Evolutionary conservation across 2,797 vertebrate species (phyloP).

Genomic region (Graptemys geographica): DNA sequence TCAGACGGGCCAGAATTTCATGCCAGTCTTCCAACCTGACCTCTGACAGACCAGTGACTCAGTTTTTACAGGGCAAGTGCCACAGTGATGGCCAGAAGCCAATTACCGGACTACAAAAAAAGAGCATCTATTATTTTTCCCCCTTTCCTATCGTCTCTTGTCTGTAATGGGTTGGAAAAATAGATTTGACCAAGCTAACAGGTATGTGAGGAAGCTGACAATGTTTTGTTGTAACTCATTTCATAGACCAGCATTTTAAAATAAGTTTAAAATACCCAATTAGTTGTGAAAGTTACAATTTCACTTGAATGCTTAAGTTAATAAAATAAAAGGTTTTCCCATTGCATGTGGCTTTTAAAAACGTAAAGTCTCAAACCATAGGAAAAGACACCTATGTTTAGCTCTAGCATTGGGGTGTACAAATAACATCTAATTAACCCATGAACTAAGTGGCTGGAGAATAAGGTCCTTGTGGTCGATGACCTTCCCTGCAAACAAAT

Average conservation of each 20-base stretch:
- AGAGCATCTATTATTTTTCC: not conserved
- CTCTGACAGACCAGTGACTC: not conserved
- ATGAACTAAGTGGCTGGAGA: not conserved
- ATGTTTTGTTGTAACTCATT: not conserved
- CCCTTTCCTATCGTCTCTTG: not conserved
- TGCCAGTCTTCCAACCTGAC: not conserved
- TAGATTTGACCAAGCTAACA: not conserved
- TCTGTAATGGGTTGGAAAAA: not conserved
- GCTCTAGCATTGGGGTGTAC: not conserved
- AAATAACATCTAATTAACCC: not conserved
- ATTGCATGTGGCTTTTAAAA: not conserved
- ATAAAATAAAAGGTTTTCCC: not conserved
- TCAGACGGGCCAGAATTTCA: not conserved
- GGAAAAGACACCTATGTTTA: not conserved
- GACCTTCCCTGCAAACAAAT: not conserved
- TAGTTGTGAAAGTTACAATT: not conserved
- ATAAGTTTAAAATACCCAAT: not conserved
- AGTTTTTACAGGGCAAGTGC: not conserved
- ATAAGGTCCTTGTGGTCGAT: not conserved
- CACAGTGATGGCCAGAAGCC: not conserved
- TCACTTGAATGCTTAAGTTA: not conserved
- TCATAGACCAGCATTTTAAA: not conserved
- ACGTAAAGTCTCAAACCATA: not conserved
- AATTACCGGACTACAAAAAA: not conserved
- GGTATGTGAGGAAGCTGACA: not conserved